Conservation (phyloP, 2,113 vertebrate genomes). For the Coracopsis vasa region DNA sequence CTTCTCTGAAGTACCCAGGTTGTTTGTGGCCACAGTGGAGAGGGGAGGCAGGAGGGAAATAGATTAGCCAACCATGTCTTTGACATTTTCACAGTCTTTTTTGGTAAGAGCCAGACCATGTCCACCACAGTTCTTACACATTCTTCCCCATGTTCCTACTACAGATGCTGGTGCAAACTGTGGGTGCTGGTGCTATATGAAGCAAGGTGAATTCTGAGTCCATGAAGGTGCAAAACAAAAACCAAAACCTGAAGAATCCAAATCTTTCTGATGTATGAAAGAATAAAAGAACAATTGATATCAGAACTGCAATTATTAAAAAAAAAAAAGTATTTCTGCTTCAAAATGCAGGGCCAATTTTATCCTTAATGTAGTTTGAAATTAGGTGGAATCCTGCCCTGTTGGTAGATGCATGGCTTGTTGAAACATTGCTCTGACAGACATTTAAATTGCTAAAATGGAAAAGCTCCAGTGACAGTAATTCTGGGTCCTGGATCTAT, state of each 20-base stretch:
- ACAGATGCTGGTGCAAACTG: not conserved
- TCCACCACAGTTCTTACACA: not conserved
- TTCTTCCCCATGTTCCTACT: not conserved
- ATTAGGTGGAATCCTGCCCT: not conserved
- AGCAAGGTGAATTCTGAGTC: not conserved
- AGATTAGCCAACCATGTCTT: not conserved
- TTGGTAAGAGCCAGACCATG: not conserved
- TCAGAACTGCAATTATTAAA: not conserved
- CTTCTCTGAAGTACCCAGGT: not conserved
- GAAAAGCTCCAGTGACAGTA: not conserved
- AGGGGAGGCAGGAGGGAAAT: not conserved
- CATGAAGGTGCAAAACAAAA: not conserved
- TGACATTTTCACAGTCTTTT: not conserved
- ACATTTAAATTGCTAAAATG: not conserved
- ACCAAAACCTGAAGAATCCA: not conserved
- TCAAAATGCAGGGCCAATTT: fast-evolving
- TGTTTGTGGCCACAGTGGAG: not conserved
- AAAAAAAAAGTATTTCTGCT: not conserved
- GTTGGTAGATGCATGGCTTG: not conserved
- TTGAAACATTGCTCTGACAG: not conserved
- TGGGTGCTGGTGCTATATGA: not conserved
- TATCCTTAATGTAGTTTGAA: not conserved
- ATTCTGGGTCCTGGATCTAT: not conserved
- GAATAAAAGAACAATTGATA: not conserved
- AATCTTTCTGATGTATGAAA: not conserved